These are phyloP conservation scores for Rhinophrynus dorsalis DNA, from an alignment of 2,797 vertebrate species.

Conservation along the genomic window DNA sequence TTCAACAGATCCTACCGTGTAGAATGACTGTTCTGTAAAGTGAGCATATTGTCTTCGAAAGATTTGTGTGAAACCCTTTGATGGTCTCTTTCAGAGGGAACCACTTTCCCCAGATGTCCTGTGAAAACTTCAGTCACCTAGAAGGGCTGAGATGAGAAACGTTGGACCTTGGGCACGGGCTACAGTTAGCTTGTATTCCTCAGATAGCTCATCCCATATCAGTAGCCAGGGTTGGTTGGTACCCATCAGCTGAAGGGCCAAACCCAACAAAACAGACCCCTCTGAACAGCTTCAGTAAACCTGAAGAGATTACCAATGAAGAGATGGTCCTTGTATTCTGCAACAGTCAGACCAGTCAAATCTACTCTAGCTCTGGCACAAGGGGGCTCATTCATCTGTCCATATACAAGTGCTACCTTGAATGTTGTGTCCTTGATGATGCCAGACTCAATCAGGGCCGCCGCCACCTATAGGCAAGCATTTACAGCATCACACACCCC, in stretches of 20 bases:
- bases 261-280: slow-evolving; percentile 94
- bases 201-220: slow-evolving; percentile 98
- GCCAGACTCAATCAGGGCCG: slow-evolving; percentile 98
- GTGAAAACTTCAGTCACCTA: slow-evolving; percentile 97
- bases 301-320: slow-evolving; percentile 99
- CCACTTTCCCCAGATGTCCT: slow-evolving; percentile 91
- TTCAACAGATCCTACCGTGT: slow-evolving; percentile 96
- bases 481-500: too few relatives aligned
- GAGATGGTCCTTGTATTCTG: slow-evolving; percentile 94
- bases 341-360: slow-evolving; percentile 89
- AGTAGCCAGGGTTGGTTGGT: slow-evolving; percentile 95
- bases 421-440: slow-evolving; percentile 96
- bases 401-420: slow-evolving; percentile 96
- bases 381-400: slow-evolving; percentile 97
- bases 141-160: slow-evolving; percentile 96
- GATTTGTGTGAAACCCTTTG: slow-evolving; percentile 91
- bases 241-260: slow-evolving; percentile 96
- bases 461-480: too few relatives aligned
- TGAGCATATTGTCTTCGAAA: slow-evolving; percentile 86
- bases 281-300: slow-evolving; percentile 91
- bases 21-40: slow-evolving; percentile 93
- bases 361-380: slow-evolving; percentile 93
- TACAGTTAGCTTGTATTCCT: slow-evolving; percentile 94
- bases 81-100: slow-evolving; percentile 95
- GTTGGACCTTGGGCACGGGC: slow-evolving; percentile 94